Evolutionary conservation across 2,888 invertebrate species (phyloP).

Genomic region (Drosophila conformis): DNA sequence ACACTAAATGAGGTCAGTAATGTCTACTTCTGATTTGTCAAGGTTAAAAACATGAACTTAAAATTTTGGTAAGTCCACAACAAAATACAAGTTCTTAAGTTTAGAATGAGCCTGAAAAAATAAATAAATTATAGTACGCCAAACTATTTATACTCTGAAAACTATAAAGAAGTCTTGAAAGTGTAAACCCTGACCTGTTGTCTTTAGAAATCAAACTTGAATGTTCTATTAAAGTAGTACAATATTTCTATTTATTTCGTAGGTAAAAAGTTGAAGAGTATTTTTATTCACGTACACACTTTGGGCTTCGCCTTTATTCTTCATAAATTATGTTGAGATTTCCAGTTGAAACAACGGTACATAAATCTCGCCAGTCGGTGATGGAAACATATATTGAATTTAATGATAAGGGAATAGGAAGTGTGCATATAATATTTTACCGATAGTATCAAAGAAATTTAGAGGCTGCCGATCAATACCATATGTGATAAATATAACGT

Average conservation of each 20-base stretch:
- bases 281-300: constrained; percentile 61
- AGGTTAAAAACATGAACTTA: neutral
- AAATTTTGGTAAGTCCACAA: neutral
- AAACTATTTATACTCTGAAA: neutral
- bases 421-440: constrained; percentile 6
- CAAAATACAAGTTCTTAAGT: neutral
- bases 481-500: constrained; percentile 66
- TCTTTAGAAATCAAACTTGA: no score
- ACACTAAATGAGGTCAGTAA: neutral
- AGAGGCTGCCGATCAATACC: constrained; percentile 65
- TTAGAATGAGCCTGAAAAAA: neutral
- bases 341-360: constrained; percentile 82
- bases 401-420: neutral
- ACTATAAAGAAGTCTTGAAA: no score
- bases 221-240: no score
- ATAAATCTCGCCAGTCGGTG: constrained; percentile 44
- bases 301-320: neutral
- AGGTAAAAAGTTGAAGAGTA: no score
- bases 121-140: neutral
- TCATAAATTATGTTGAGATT: constrained; percentile 23
- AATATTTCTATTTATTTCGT: no score
- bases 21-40: neutral
- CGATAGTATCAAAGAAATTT: constrained; percentile 66
- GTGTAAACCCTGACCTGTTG: no score
- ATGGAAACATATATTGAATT: neutral